Conservation (phyloP, 1,140 invertebrate genomes). For the Cyclina sinensis region DNA sequence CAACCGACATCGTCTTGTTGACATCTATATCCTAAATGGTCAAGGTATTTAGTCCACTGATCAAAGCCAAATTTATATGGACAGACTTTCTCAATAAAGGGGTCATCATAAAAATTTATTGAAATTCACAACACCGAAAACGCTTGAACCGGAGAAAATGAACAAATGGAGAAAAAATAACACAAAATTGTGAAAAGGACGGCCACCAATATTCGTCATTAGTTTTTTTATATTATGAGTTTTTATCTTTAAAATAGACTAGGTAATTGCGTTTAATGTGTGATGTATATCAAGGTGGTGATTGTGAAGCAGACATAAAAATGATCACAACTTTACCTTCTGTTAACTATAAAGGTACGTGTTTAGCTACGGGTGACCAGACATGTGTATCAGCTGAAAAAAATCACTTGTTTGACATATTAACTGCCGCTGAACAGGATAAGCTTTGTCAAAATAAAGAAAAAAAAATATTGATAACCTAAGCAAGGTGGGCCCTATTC, state of each 20-base stretch:
- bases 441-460: too few relatives aligned
- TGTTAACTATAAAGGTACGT: neutral
- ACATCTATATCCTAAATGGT: too few relatives aligned
- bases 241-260: slow-evolving; percentile 7
- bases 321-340: too few relatives aligned
- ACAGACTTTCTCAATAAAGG: neutral
- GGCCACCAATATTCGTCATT: slow-evolving; percentile 14
- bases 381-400: neutral
- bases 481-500: too few relatives aligned
- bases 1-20: too few relatives aligned
- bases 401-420: too few relatives aligned
- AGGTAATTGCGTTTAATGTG: neutral
- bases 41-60: too few relatives aligned
- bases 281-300: slow-evolving; percentile 5
- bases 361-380: neutral
- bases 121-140: too few relatives aligned
- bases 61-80: neutral
- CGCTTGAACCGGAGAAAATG: neutral
- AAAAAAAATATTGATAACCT: too few relatives aligned
- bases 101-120: neutral
- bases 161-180: neutral
- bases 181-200: slow-evolving; percentile 16
- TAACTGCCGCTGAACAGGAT: too few relatives aligned
- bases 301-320: neutral
- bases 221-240: neutral